Evolutionary conservation across 2,797 vertebrate species (phyloP).

Genomic region (Chiroxiphia lanceolata): DNA sequence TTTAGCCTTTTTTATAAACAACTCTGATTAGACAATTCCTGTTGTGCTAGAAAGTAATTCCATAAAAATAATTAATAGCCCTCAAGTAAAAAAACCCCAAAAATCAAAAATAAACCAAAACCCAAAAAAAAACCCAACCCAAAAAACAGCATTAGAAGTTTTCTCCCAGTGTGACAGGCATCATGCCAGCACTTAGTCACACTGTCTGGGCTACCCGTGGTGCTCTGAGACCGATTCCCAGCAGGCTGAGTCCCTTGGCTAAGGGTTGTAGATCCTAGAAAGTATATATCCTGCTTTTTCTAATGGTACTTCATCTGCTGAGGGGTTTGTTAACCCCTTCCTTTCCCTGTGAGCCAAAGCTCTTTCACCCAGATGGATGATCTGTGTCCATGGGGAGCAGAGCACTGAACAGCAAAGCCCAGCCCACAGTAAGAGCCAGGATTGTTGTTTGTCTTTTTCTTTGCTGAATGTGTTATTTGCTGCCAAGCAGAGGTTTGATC

Average conservation of each 20-base stretch:
- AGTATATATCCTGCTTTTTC: not conserved
- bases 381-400: not conserved
- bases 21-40: not conserved
- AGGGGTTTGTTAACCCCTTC: not conserved
- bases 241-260: not conserved
- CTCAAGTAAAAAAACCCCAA: not conserved
- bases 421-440: not conserved
- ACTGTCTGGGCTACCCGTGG: not conserved
- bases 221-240: not conserved
- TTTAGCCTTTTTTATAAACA: not conserved
- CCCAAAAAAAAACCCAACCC: not conserved
- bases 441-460: not conserved
- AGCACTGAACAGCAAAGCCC: not conserved
- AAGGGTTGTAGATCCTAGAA: not conserved
- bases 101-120: not conserved
- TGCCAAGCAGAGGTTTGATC: not conserved
- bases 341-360: not conserved
- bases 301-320: not conserved
- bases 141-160: not conserved
- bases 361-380: accelerated
- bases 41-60: not conserved
- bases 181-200: not conserved
- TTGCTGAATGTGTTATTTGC: not conserved
- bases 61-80: not conserved
- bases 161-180: not conserved